These are phyloP conservation scores for Corynorhinus townsendii DNA, from an alignment of 2,113 vertebrate genomes.

Conservation along the genomic window DNA sequence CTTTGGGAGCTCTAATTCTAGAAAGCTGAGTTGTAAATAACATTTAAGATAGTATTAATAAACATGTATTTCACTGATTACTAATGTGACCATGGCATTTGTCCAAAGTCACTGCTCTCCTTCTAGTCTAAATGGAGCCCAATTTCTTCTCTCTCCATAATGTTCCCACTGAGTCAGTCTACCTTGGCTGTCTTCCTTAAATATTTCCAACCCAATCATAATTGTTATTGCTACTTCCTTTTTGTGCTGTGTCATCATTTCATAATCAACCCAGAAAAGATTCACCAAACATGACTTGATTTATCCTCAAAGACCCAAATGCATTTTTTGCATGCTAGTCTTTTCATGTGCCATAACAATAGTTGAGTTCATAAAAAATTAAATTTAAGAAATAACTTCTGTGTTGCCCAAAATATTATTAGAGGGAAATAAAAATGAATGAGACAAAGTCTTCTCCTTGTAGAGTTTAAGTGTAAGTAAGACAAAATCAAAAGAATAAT, in stretches of 20 bases:
- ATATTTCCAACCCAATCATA: background rate
- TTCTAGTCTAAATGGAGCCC: background rate
- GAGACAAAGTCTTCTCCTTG: background rate
- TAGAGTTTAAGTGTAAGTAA: background rate
- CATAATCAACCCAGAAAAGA: background rate
- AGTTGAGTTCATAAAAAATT: slow-evolving; percentile 1
- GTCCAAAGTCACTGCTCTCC: background rate
- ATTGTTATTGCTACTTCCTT: background rate
- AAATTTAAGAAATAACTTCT: background rate
- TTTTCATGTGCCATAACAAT: background rate
- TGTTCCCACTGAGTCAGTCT: background rate
- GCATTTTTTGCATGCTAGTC: background rate
- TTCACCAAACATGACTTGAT: background rate
- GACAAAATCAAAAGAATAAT: background rate
- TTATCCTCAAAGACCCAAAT: background rate
- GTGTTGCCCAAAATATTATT: background rate
- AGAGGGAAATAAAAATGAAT: background rate
- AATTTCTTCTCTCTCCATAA: background rate
- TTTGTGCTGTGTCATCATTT: background rate
- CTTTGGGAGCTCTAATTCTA: slow-evolving; percentile 23
- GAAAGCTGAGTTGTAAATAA: slow-evolving; percentile 39
- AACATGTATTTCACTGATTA: background rate
- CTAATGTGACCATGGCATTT: background rate
- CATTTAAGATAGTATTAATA: slow-evolving; percentile 27
- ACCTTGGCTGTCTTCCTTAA: background rate